Evolutionary conservation across 2,113 vertebrate species (phyloP).

Genomic region (Sinocyclocheilus grahami): DNA sequence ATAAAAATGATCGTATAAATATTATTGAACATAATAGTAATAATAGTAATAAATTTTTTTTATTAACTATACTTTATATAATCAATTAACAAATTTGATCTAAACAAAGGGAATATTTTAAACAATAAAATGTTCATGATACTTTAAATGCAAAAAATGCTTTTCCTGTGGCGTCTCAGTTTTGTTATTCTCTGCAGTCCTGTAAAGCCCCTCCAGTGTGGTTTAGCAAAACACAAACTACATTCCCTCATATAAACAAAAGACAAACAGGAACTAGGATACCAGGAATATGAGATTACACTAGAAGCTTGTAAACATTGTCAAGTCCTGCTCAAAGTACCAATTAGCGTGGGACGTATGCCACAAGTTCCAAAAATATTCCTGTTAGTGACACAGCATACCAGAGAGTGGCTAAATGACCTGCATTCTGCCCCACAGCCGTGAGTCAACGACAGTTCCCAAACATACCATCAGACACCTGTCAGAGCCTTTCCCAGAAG

Average conservation of each 20-base stretch:
- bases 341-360: conserved; percentile 38
- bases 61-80: no score
- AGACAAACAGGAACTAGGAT: conserved; percentile 25
- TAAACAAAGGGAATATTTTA: not conserved
- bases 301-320: conserved; percentile 22
- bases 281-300: conserved; percentile 5
- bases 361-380: conserved; percentile 48
- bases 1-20: no score
- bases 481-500: conserved; percentile 56
- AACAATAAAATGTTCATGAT: no score
- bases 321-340: not conserved
- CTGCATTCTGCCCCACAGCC: conserved; percentile 52
- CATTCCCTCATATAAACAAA: not conserved
- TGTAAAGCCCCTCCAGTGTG: not conserved
- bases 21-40: no score
- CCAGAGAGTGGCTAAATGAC: not conserved
- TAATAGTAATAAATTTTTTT: no score
- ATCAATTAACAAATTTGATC: no score
- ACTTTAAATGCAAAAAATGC: not conserved
- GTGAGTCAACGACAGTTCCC: no score
- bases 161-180: not conserved
- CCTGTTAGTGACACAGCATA: not conserved
- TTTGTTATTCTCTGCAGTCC: not conserved
- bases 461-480: conserved; percentile 64
- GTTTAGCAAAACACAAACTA: conserved; percentile 3